phyloP scores from a whole-genome alignment of 2,888 invertebrate genomes.

The Mimas tiliae region DNA sequence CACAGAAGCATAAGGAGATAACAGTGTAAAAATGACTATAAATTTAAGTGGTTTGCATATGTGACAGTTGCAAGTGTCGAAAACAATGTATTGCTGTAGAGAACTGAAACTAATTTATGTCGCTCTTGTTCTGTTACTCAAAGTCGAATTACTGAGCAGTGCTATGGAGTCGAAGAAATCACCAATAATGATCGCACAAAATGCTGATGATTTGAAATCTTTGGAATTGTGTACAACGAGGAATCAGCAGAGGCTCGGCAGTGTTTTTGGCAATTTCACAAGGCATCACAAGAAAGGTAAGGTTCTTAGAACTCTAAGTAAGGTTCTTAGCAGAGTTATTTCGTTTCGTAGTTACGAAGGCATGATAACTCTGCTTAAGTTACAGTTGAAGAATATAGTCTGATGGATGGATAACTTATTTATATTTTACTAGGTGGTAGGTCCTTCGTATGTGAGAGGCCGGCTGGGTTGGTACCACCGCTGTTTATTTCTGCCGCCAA shows the following conservation, averaged over 20 bases:
- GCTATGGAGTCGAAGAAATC: conserved; percentile 78
- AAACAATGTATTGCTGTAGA: conserved; percentile 81
- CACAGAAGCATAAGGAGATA: conserved; percentile 52
- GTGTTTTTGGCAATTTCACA: conserved; percentile 79
- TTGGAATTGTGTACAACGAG: conserved; percentile 73
- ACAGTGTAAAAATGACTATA: conserved; percentile 77
- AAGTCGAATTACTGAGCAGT: conserved; percentile 73
- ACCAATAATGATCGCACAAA: conserved; percentile 72
- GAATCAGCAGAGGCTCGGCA: conserved; percentile 76
- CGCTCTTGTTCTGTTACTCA: conserved; percentile 72
- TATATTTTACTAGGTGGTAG: too few species aligned
- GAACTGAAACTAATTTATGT: conserved; percentile 79
- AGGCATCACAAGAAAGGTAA: conserved; percentile 80
- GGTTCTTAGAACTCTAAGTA: conserved; percentile 10
- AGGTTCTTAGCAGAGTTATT: too few species aligned
- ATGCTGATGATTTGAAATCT: conserved; percentile 72
- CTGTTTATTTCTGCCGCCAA: too few species aligned
- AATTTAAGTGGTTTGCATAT: conserved; percentile 75
- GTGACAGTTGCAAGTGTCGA: conserved; percentile 77
- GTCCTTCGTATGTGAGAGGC: too few species aligned
- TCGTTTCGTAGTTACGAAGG: too few species aligned
- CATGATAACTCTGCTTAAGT: too few species aligned
- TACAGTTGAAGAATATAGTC: too few species aligned
- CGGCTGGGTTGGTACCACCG: too few species aligned
- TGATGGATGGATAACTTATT: too few species aligned